These are phyloP conservation scores for Chironex yamaguchii DNA, from an alignment of 30 jellyfish, hydroid and myxozoan genomes.

Conservation along the genomic window DNA sequence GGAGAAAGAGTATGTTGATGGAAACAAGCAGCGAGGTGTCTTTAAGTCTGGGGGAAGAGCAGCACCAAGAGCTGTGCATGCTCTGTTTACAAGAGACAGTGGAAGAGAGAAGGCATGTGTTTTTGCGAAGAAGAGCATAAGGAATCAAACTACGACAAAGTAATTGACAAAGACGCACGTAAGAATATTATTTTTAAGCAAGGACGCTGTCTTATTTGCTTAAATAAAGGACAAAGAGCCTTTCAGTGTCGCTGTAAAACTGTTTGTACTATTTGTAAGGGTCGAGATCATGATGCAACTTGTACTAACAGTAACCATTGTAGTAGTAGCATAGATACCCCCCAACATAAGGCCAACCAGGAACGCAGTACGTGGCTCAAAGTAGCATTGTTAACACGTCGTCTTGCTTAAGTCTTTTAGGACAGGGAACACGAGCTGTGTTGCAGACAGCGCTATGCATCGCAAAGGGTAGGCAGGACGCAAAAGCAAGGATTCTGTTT, in stretches of 20 bases:
- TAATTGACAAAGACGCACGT: conserved; percentile 12
- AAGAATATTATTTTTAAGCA: conserved; percentile 28
- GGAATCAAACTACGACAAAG: conserved; percentile 15
- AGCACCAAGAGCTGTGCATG: conserved; percentile 11
- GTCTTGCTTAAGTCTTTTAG: conserved; percentile 34
- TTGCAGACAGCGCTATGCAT: conserved; percentile 58
- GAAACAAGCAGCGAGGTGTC: too few species aligned
- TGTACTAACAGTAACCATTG: neutral
- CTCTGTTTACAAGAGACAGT: too few species aligned
- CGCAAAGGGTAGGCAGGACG: conserved; percentile 9
- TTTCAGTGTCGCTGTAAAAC: neutral
- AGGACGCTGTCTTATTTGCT: conserved; percentile 24
- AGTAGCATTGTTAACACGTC: conserved; percentile 7
- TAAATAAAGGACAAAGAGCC: conserved; percentile 60
- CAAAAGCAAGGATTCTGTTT: conserved; percentile 34
- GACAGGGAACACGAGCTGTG: conserved; percentile 54
- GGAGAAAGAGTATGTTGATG: neutral
- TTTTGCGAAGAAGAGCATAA: conserved; percentile 31
- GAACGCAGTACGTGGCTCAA: neutral
- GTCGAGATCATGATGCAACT: conserved; percentile 35
- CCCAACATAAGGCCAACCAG: too few species aligned
- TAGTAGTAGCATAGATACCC: too few species aligned
- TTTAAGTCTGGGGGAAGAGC: too few species aligned
- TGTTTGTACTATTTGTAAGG: conserved; percentile 19
- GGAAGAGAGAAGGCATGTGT: too few species aligned